Evolutionary conservation across 2,797 vertebrate species (phyloP).

Genomic region (Phyllotis vaccarum): DNA sequence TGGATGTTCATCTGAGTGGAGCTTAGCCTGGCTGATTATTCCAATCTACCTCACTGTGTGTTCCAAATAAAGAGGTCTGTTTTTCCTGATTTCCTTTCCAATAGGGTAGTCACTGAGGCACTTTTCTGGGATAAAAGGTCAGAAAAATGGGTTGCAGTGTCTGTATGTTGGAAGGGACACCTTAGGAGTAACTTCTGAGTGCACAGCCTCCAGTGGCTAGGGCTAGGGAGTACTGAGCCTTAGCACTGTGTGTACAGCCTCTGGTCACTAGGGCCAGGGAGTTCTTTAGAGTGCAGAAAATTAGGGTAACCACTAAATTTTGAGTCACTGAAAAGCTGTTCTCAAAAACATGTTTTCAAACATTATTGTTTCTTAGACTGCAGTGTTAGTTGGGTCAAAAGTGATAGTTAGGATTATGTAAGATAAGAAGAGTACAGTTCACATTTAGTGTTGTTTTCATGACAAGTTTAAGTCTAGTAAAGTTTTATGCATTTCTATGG

Average conservation of each 20-base stretch:
- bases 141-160: not conserved
- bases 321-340: constrained; percentile 19
- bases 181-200: not conserved
- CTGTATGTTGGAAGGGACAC: not conserved
- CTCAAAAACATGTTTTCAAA: constrained; percentile 6
- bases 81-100: constrained; percentile 43
- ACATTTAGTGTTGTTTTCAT: constrained; percentile 18
- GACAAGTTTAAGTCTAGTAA: not conserved
- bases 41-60: not conserved
- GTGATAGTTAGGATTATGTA: not conserved
- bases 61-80: not conserved
- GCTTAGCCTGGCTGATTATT: constrained; percentile 23
- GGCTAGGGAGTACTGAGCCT: not conserved
- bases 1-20: not conserved
- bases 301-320: not conserved
- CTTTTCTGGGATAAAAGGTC: not conserved
- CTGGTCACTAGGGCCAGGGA: not conserved
- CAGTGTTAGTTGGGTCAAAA: not conserved
- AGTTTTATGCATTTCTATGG: not conserved
- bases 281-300: not conserved
- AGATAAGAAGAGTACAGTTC: not conserved
- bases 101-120: not conserved
- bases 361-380: not conserved
- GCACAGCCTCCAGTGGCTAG: no score
- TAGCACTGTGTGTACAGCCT: not conserved